Conservation (phyloP, 1,140 invertebrate genomes). For the Drosophila virilis region DNA sequence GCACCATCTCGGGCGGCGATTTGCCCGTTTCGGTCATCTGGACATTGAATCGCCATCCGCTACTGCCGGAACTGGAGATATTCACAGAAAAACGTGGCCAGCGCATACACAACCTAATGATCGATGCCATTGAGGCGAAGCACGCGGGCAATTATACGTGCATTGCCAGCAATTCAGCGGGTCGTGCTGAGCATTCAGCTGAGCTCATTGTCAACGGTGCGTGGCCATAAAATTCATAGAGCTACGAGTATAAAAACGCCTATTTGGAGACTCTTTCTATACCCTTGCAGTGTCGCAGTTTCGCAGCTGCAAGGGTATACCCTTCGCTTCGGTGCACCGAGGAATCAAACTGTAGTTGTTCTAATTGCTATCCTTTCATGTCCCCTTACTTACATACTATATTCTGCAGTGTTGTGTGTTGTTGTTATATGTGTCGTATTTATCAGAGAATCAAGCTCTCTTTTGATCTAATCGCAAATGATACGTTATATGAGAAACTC, state of each 20-base stretch:
- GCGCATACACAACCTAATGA: slow-evolving; percentile 85
- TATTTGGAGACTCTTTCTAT: background rate
- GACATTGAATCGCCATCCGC: slow-evolving; percentile 87
- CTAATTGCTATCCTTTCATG: background rate
- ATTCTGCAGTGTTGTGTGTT: slow-evolving; percentile 33
- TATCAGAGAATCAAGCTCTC: background rate
- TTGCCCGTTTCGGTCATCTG: slow-evolving; percentile 89
- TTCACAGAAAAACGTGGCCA: slow-evolving; percentile 82
- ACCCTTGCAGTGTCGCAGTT: background rate
- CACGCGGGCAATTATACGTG: slow-evolving; percentile 91
- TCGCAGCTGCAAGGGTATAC: background rate
- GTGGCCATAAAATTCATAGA: slow-evolving; percentile 20
- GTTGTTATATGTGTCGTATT: slow-evolving; percentile 19
- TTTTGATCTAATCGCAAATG: background rate
- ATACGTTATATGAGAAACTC: background rate
- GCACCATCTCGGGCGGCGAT: slow-evolving; percentile 90
- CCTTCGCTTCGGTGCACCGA: slow-evolving; percentile 20
- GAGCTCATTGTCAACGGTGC: slow-evolving; percentile 86
- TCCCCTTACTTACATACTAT: background rate
- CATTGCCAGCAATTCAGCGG: slow-evolving; percentile 87
- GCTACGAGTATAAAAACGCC: background rate
- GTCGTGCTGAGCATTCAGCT: slow-evolving; percentile 85
- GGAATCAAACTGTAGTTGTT: slow-evolving; percentile 6
- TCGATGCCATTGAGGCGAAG: slow-evolving; percentile 86
- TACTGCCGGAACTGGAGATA: slow-evolving; percentile 67